phyloP scores from a whole-genome alignment of 2,888 invertebrate genomes.

The Hypolimnas misippus region DNA sequence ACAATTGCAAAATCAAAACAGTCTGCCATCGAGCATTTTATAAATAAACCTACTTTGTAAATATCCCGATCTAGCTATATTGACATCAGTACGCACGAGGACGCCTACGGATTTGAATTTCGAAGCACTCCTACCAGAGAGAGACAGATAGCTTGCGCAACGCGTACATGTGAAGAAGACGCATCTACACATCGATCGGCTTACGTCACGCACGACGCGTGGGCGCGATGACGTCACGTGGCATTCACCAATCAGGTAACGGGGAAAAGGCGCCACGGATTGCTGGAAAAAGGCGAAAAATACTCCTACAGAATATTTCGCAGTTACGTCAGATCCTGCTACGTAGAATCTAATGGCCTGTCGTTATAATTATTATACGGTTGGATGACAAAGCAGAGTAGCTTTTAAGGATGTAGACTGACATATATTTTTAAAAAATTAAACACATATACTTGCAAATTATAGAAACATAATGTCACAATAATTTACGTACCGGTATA shows the following conservation, averaged over 20 bases:
- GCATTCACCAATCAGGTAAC: constrained; percentile 63
- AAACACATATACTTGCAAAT: no score
- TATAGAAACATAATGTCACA: no score
- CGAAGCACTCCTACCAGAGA: constrained; percentile 72
- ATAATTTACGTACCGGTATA: no score
- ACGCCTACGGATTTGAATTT: constrained; percentile 76
- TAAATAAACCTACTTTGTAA: constrained; percentile 36
- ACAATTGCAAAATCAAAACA: constrained; percentile 12
- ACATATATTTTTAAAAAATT: neutral
- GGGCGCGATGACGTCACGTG: constrained; percentile 81
- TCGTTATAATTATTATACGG: constrained; percentile 22
- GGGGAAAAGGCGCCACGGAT: constrained; percentile 74
- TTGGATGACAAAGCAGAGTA: constrained; percentile 4
- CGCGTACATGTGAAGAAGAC: constrained; percentile 52
- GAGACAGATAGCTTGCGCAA: constrained; percentile 46
- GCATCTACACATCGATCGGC: constrained; percentile 70
- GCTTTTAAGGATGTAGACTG: constrained; percentile 3
- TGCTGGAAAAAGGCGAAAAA: constrained; percentile 59
- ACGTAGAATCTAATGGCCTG: constrained; percentile 35
- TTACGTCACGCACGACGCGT: constrained; percentile 80
- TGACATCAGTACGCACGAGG: constrained; percentile 70
- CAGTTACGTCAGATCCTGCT: constrained; percentile 45
- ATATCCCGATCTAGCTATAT: constrained; percentile 48
- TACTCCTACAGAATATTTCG: constrained; percentile 40
- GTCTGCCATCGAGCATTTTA: constrained; percentile 18